Evolutionary conservation across 2,113 vertebrate genomes (phyloP).

Genomic region (Cepphus grylle): DNA sequence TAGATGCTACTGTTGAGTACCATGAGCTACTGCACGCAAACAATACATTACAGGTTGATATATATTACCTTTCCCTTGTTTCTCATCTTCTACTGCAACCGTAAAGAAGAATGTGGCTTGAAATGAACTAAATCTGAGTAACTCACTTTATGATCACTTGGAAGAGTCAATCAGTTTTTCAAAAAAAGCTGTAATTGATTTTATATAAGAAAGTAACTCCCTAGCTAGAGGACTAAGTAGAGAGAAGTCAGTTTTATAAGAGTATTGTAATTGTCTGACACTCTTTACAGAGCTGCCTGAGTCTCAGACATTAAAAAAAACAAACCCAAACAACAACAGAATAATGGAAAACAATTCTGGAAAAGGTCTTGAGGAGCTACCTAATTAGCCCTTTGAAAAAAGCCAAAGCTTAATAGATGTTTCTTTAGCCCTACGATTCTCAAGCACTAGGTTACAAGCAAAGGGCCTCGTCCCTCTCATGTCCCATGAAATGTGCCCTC

Average conservation of each 20-base stretch:
- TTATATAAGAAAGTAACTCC: neutral
- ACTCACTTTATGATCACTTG: neutral
- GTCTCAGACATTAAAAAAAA: neutral
- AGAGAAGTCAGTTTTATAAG: neutral
- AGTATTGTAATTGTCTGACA: neutral
- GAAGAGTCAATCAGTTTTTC: neutral
- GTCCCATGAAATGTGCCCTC: neutral
- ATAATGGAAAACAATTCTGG: neutral
- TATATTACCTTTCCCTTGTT: neutral
- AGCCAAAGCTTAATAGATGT: neutral
- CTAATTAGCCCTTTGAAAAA: neutral
- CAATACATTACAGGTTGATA: neutral
- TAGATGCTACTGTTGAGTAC: neutral
- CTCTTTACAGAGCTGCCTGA: neutral
- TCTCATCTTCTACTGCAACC: neutral
- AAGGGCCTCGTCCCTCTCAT: neutral
- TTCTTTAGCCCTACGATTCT: neutral
- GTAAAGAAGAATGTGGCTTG: neutral
- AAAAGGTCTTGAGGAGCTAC: neutral
- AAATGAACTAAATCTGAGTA: conserved; percentile 5
- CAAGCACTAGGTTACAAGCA: neutral
- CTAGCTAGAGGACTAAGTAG: neutral
- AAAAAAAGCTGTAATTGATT: neutral
- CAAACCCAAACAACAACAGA: neutral
- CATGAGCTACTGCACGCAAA: neutral